Percentiles rank a stretch among this genome's conserved stretches.
These are phyloP conservation scores for Uria lomvia DNA, from an alignment of 2,113 vertebrate species.

Conservation along the genomic window DNA sequence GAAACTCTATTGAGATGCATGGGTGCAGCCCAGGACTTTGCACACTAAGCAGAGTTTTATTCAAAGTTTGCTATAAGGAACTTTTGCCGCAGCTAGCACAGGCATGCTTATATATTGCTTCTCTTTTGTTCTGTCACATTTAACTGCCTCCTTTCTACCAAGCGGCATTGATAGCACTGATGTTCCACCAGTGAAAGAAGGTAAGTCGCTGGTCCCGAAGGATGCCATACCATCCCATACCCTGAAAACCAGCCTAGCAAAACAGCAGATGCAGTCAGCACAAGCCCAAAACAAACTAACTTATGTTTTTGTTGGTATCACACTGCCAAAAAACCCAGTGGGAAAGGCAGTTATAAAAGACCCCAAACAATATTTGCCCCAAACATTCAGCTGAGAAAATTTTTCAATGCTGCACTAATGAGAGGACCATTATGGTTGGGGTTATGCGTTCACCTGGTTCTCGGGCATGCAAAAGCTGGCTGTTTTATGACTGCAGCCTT, in stretches of 20 bases:
- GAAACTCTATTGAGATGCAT: not conserved
- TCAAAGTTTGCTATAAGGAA: not conserved
- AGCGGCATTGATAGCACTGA: not conserved
- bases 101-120: not conserved
- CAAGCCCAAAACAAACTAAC: not conserved
- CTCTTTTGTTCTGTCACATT: not conserved
- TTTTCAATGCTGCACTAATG: not conserved
- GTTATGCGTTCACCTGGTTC: not conserved
- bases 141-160: not conserved
- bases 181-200: not conserved
- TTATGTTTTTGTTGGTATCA: not conserved
- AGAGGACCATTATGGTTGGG: not conserved
- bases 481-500: conserved; percentile 31
- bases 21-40: not conserved
- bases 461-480: not conserved
- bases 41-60: not conserved
- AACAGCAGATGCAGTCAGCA: not conserved
- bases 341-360: not conserved
- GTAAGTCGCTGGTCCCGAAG: not conserved
- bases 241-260: not conserved
- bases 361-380: not conserved
- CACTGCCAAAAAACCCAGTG: accelerated
- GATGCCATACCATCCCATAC: not conserved
- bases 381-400: not conserved
- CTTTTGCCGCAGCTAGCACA: not conserved